Conservation (phyloP, 2,113 vertebrate species). For the Azemiops feae region DNA sequence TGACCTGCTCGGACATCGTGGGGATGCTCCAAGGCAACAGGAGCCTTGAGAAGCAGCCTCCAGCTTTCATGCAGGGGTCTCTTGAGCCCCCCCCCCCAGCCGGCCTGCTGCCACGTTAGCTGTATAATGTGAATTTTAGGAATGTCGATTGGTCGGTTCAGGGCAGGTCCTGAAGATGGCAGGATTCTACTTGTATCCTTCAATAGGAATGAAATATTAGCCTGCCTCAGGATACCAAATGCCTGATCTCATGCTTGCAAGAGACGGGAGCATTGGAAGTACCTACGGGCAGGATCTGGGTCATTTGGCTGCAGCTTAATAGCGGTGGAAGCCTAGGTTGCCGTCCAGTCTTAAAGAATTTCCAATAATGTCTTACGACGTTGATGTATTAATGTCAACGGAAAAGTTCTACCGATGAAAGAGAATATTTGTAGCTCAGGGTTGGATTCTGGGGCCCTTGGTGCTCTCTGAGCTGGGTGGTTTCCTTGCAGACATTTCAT, state of each 20-base stretch:
- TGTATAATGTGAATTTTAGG: no score
- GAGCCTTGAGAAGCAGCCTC: neutral
- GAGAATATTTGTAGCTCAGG: no score
- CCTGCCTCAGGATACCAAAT: neutral
- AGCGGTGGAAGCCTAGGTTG: neutral
- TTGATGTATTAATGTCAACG: no score
- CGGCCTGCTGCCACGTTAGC: neutral
- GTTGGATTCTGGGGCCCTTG: no score
- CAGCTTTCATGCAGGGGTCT: neutral
- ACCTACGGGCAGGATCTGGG: neutral
- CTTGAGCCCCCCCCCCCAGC: neutral
- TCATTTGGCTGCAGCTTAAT: neutral
- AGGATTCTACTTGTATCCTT: no score
- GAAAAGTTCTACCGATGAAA: no score
- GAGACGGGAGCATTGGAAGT: neutral
- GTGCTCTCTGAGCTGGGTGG: no score
- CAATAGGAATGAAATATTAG: neutral
- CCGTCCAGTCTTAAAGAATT: neutral
- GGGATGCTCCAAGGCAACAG: no score
- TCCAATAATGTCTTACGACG: no score
- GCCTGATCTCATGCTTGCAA: neutral
- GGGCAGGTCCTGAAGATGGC: neutral
- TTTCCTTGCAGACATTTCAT: no score
- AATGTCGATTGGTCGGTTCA: no score
- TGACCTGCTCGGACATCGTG: no score